Base-by-base conservation (phyloP, 2,113 vertebrate genomes). In the Eira barbara region DNA sequence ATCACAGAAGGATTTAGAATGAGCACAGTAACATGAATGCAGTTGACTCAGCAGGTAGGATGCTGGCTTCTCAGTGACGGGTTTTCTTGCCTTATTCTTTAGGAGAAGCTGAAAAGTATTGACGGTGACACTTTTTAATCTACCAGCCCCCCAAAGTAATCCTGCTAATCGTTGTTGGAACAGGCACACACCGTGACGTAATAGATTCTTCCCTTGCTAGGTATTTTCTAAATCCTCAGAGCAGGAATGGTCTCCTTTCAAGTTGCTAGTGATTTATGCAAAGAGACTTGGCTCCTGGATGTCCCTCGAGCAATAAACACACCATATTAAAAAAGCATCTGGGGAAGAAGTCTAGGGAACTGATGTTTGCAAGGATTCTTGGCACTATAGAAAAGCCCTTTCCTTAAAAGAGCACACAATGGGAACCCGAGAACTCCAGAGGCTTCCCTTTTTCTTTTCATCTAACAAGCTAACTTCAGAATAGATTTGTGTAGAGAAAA, bases 221-320 rank as follows among this genome's bases (percentile, higher is more conserved):
- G 59, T 61, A 91, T 95, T 95, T 59, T 84, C 93, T 93, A 97
- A 98, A 97, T 98, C 98, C 94, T 91, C 80, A 13, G 96, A 36
- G 78, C 87, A 94, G 61, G 94, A 94, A 73, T 49, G 87, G 84
- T 97, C 96, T 98, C 82, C 89, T 98, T 98, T 97, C 93, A 94
- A 94, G 95, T 21, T 20, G 47, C 61, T 12, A 0, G 81, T 86
- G 95, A 88, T 96, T 98, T 91, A 94, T 95, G 52, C 81, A 91
- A 73, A 93, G 61, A 91, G 96, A 95, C 89, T 88, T 61, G 89
- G 90, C 82, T 86, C 97, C 93, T 82, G 94, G 80, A 42, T 27
- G 84, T 95, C 76, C 90, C 91, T 25, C 0, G 74, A 76, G 63
- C 79, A 36, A 36, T 92, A 83, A 97, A 91, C 61, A 31, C 59